phyloP scores from a whole-genome alignment of 2,888 invertebrate genomes.

The Metalampra italica region DNA sequence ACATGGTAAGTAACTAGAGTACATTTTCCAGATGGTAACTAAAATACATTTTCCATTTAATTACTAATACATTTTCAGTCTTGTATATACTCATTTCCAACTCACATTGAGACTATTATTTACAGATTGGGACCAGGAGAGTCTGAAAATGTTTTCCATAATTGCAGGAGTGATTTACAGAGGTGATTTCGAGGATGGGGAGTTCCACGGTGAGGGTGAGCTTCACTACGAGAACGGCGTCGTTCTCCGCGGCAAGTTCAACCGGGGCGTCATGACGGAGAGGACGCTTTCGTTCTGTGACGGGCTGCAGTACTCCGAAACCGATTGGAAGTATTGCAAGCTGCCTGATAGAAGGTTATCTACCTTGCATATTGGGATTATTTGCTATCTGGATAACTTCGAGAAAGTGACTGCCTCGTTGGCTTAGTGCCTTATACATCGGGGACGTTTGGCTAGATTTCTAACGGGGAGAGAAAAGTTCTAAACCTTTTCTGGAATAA shows the following conservation, averaged over 20 bases:
- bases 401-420: too few species aligned
- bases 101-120: too few species aligned
- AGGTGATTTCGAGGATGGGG: neutral
- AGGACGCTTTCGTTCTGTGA: neutral
- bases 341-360: constrained; percentile 79
- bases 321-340: constrained; percentile 4
- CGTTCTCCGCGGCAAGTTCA: neutral
- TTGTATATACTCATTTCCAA: too few species aligned
- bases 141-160: neutral
- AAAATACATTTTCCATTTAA: neutral
- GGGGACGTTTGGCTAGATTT: too few species aligned
- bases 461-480: too few species aligned
- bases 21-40: constrained; percentile 70
- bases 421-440: too few species aligned
- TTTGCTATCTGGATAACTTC: neutral
- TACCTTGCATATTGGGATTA: too few species aligned
- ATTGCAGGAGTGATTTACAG: neutral
- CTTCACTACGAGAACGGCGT: neutral
- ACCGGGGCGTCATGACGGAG: neutral
- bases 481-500: too few species aligned
- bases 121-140: too few species aligned
- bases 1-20: too few species aligned
- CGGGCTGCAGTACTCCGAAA: neutral
- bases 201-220: neutral
- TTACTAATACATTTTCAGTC: too few species aligned